Conservation (phyloP, 1,140 invertebrate genomes). For the Drosophila obscura region DNA sequence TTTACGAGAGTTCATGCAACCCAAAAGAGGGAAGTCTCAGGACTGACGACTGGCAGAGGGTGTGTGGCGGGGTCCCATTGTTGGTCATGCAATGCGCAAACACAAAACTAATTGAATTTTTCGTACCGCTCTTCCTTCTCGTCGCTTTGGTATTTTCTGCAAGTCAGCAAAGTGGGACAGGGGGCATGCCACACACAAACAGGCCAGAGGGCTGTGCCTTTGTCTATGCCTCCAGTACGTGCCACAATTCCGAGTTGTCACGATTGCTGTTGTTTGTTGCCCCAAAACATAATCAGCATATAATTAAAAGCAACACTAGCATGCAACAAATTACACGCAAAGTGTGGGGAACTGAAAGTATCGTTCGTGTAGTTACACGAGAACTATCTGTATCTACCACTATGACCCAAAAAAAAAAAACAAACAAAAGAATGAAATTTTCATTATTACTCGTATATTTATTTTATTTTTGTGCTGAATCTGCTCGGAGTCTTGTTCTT, state of each 20-base stretch:
- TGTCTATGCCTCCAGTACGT: slow-evolving; percentile 57
- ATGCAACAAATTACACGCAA: slow-evolving; percentile 79
- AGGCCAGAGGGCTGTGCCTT: slow-evolving; percentile 15
- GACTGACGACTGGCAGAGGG: neutral
- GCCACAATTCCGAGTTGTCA: slow-evolving; percentile 65
- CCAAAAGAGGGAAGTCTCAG: neutral
- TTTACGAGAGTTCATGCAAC: slow-evolving; percentile 38
- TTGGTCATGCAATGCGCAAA: slow-evolving; percentile 80
- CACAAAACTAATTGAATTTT: slow-evolving; percentile 82
- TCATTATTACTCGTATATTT: slow-evolving; percentile 43
- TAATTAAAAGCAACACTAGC: slow-evolving; percentile 78
- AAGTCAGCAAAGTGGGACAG: slow-evolving; percentile 48
- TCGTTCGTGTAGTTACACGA: slow-evolving; percentile 63
- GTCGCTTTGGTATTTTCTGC: slow-evolving; percentile 13
- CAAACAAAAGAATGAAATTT: slow-evolving; percentile 19
- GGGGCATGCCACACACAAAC: neutral
- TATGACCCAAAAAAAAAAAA: slow-evolving; percentile 63
- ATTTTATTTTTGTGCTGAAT: slow-evolving; percentile 65
- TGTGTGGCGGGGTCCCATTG: slow-evolving; percentile 45
- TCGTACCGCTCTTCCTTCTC: slow-evolving; percentile 34
- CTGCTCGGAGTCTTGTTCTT: slow-evolving; percentile 3
- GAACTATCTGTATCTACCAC: slow-evolving; percentile 19
- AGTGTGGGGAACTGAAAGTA: slow-evolving; percentile 28
- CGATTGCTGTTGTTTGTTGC: slow-evolving; percentile 45
- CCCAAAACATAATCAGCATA: slow-evolving; percentile 77